These are phyloP conservation scores for Rallus limicola DNA, from an alignment of 2,113 vertebrate species.

Conservation along the genomic window DNA sequence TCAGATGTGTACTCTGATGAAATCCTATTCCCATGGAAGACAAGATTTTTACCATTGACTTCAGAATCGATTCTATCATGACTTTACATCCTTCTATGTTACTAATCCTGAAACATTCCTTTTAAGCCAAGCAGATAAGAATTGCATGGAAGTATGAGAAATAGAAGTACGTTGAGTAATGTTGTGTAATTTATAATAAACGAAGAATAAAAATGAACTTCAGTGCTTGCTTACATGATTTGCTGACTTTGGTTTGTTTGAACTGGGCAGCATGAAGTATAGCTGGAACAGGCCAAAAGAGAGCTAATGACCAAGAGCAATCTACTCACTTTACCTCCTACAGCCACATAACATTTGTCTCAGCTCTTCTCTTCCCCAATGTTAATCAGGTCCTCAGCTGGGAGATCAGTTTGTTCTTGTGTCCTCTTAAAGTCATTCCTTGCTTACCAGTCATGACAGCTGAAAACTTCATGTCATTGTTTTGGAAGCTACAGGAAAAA, in stretches of 20 bases:
- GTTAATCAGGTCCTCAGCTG: neutral
- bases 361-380: neutral
- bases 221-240: neutral
- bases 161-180: neutral
- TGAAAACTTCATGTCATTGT: neutral
- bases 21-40: neutral
- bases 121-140: neutral
- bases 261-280: neutral
- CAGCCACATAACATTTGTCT: accelerated
- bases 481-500: neutral
- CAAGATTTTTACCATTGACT: neutral
- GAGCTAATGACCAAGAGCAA: neutral
- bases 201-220: neutral
- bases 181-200: neutral
- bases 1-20: neutral
- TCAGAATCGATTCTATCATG: neutral
- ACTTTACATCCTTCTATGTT: neutral
- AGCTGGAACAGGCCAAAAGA: neutral
- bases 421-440: neutral
- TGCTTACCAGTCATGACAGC: neutral
- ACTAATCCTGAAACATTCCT: neutral
- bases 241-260: neutral
- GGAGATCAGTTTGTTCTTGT: neutral
- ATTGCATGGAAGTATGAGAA: neutral
- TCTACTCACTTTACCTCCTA: accelerated